These are phyloP conservation scores for Ptychobarbus kaznakovi DNA, from an alignment of 2,797 vertebrate genomes.

Conservation along the genomic window DNA sequence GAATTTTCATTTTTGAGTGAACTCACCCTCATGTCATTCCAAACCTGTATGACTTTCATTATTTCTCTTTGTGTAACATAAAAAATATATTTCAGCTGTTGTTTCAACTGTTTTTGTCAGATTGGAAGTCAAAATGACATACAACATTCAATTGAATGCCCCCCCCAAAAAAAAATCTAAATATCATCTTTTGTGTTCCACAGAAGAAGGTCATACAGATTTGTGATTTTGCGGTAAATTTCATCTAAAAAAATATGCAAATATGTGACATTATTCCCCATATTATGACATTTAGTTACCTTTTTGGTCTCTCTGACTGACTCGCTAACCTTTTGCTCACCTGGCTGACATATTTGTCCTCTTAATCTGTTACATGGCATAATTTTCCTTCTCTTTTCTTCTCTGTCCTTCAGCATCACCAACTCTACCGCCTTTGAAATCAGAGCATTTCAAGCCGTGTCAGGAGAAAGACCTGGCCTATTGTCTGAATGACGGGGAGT, in stretches of 20 bases:
- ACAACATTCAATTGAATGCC: too few species aligned
- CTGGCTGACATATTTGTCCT: not conserved
- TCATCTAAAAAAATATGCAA: not conserved
- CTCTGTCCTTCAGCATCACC: conserved; percentile 81
- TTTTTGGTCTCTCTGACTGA: not conserved
- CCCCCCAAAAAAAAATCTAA: too few species aligned
- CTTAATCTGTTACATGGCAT: conserved; percentile 45
- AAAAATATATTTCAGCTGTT: not conserved
- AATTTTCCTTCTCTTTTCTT: conserved; percentile 7
- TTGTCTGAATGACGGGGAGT: conserved; percentile 95
- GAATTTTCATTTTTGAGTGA: not conserved
- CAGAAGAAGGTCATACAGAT: not conserved
- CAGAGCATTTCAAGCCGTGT: conserved; percentile 97
- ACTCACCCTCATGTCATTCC: not conserved
- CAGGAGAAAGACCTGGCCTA: conserved; percentile 96
- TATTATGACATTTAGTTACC: not conserved
- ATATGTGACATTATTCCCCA: not conserved
- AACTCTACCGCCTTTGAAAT: conserved; percentile 89
- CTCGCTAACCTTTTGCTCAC: not conserved
- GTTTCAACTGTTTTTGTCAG: not conserved
- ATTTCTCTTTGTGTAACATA: not conserved
- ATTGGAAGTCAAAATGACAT: not conserved
- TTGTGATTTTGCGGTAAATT: not conserved
- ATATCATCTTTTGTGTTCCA: not conserved
- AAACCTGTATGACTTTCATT: not conserved